Evolutionary conservation across 2,113 vertebrate genomes (phyloP).

Genomic region (Tragelaphus scriptus): DNA sequence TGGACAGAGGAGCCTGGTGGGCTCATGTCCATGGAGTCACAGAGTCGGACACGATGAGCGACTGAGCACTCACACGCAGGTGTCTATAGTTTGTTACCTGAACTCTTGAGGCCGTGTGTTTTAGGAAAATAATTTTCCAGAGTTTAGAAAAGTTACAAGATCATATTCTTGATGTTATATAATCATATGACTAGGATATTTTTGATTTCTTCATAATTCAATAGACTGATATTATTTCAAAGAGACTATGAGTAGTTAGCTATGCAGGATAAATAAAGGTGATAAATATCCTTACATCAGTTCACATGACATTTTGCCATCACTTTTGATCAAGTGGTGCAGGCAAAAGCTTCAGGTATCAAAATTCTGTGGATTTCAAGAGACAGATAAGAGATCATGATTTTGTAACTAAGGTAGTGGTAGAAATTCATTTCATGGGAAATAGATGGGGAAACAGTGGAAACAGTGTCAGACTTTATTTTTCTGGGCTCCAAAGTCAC

Average conservation of each 20-base stretch:
- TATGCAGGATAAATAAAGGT: not conserved
- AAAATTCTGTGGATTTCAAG: not conserved
- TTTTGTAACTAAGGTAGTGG: not conserved
- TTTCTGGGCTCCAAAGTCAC: too few relatives aligned
- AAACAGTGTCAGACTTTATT: too few relatives aligned
- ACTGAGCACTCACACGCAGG: not conserved
- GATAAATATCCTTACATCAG: not conserved
- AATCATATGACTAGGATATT: not conserved
- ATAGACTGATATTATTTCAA: not conserved
- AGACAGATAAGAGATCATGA: not conserved
- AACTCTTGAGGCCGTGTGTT: not conserved
- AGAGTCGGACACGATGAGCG: rapidly evolving
- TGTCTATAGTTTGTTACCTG: not conserved
- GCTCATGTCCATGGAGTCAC: not conserved
- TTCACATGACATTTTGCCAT: not conserved
- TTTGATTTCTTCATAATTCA: not conserved
- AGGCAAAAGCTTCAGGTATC: not conserved
- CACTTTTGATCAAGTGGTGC: not conserved
- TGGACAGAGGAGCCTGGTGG: not conserved
- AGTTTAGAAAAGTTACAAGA: not conserved
- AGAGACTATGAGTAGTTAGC: not conserved
- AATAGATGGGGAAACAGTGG: too few relatives aligned
- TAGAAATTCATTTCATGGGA: not conserved
- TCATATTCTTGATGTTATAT: not conserved
- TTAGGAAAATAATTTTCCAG: not conserved